A percentile compares a stretch with the other conserved stretches of the same genome.
Conservation (phyloP, 2,888 invertebrate species). For the Oscheius sp. region DNA sequence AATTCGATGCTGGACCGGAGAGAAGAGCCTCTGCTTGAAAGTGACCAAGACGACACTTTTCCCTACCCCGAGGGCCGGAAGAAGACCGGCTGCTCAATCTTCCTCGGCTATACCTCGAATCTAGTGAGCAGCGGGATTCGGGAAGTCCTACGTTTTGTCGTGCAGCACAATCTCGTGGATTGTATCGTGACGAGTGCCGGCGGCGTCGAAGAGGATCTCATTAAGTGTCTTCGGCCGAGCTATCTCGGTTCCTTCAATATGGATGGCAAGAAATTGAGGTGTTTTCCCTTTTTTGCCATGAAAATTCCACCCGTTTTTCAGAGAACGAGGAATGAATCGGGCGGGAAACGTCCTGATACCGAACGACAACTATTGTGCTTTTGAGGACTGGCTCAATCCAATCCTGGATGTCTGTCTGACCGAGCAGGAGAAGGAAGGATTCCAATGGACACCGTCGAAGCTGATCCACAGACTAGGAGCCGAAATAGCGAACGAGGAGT, state of each 20-base stretch:
- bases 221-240: slow-evolving; percentile 95
- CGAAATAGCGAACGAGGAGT: slow-evolving; percentile 88
- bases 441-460: slow-evolving; percentile 91
- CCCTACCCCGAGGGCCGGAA: slow-evolving; percentile 69
- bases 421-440: slow-evolving; percentile 80
- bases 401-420: slow-evolving; percentile 88
- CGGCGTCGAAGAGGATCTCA: slow-evolving; percentile 97
- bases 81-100: slow-evolving; percentile 85
- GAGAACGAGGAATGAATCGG: slow-evolving; percentile 84
- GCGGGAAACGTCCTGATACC: slow-evolving; percentile 95
- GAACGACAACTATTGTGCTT: slow-evolving; percentile 96
- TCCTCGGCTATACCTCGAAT: slow-evolving; percentile 96
- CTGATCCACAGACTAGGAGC: slow-evolving; percentile 86
- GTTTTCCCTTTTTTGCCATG: neutral
- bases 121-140: slow-evolving; percentile 93
- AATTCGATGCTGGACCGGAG: slow-evolving; percentile 65
- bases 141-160: slow-evolving; percentile 77
- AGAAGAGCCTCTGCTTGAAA: slow-evolving; percentile 39
- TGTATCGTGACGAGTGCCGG: slow-evolving; percentile 97
- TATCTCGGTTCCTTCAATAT: slow-evolving; percentile 81
- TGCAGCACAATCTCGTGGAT: slow-evolving; percentile 83
- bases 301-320: slow-evolving; percentile 7
- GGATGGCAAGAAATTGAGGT: slow-evolving; percentile 78
- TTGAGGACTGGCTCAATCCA: slow-evolving; percentile 97
- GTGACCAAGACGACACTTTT: slow-evolving; percentile 38